phyloP scores from a whole-genome alignment of 2,888 invertebrate genomes.

The Camponotus fellah region DNA sequence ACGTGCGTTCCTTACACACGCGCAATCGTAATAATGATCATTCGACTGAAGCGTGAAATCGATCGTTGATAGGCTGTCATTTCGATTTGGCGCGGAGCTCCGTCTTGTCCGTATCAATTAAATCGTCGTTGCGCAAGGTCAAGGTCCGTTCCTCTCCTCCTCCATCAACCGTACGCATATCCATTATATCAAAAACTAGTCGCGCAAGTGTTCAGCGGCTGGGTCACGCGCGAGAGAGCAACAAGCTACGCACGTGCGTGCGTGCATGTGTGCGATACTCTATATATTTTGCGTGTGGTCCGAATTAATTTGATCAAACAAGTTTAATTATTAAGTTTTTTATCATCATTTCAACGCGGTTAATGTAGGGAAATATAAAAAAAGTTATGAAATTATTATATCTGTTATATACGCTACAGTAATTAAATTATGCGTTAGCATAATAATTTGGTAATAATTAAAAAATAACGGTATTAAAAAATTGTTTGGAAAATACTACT shows the following conservation, averaged over 20 bases:
- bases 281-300: neutral
- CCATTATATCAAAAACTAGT: conserved; percentile 77
- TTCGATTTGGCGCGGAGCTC: conserved; percentile 30
- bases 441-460: too few species aligned
- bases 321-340: neutral
- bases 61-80: conserved; percentile 52
- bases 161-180: conserved; percentile 9
- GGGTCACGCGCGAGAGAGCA: neutral
- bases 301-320: conserved; percentile 4
- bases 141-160: conserved; percentile 69
- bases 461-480: too few species aligned
- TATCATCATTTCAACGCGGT: neutral
- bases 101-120: conserved; percentile 70
- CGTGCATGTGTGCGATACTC: conserved; percentile 6
- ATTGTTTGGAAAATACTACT: too few species aligned
- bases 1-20: neutral
- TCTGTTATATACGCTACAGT: neutral
- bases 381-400: neutral
- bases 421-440: too few species aligned
- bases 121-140: conserved; percentile 79
- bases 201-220: conserved; percentile 50
- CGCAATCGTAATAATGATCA: conserved; percentile 36
- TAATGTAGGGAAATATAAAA: neutral
- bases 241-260: conserved; percentile 4
- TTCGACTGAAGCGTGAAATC: conserved; percentile 43